Percentiles rank a stretch among this genome's conserved stretches.
phyloP scores from a whole-genome alignment of 92 coral and sea anemone genomes.

The Palythoa heliodiscus region DNA sequence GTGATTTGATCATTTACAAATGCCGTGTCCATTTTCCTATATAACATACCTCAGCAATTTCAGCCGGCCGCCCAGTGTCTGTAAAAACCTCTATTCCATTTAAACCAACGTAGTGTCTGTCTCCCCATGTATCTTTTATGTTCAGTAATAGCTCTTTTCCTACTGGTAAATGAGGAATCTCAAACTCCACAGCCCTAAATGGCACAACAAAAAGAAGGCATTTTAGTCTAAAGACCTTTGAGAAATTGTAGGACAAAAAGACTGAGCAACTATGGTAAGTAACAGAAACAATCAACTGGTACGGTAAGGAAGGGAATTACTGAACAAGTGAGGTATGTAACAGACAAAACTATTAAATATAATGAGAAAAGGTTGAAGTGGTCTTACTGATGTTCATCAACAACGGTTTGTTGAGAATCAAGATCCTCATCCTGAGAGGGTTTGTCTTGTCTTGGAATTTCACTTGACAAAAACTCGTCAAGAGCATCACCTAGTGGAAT shows the following conservation, averaged over 20 bases:
- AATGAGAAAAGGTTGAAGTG: neutral
- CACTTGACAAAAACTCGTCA: constrained; percentile 76
- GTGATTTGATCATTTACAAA: neutral
- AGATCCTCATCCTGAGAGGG: constrained; percentile 4
- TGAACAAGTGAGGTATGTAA: neutral
- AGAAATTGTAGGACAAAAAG: neutral
- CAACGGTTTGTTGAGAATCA: neutral
- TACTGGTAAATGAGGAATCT: constrained; percentile 90
- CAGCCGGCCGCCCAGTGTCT: constrained; percentile 88
- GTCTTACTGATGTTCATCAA: constrained; percentile 22
- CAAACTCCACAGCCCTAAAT: constrained; percentile 49
- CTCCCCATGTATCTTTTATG: constrained; percentile 94
- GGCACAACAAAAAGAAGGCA: neutral
- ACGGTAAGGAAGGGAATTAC: neutral
- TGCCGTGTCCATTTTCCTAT: neutral
- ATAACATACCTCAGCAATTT: constrained; percentile 73
- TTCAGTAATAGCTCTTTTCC: constrained; percentile 76
- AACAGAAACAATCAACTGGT: neutral
- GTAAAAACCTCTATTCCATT: constrained; percentile 96
- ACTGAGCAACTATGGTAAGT: neutral
- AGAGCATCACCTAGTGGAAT: constrained; percentile 79
- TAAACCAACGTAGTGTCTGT: constrained; percentile 92
- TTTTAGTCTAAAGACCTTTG: neutral
- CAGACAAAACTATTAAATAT: neutral
- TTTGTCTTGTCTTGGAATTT: constrained; percentile 36